Base-by-base conservation (phyloP, 2,113 vertebrate genomes). In the Pituophis catenifer region DNA sequence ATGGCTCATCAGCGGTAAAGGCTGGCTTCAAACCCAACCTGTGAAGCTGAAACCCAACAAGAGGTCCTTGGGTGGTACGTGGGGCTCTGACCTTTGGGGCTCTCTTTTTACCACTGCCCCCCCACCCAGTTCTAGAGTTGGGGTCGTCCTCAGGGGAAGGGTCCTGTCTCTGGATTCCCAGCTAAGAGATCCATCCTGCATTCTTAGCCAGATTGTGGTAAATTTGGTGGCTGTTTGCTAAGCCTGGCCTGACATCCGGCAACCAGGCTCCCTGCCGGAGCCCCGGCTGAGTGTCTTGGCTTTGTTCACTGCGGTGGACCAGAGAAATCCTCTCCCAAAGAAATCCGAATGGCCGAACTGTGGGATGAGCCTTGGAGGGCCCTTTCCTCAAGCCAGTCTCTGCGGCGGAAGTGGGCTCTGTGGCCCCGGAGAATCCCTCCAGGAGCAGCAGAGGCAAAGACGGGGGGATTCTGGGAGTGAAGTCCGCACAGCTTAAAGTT, bases 381-480 rank as follows among this genome's bases (percentile, higher is more conserved):
- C 90, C 93, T 96, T 70, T 95, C 93, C 95, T 96, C 94, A 95
- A 55, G 58, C 90, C 23, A 88, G 95, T 94, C 96, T 94, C 96
- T 95, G 95, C 94, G 95, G 88, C 59, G 92, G 4, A 89, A 94
- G 94, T 94, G 93, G 94, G 94, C 62, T 92, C 97, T 93, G 95
- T 95, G 95, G 96, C 94, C 94, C 95, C 92, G 91, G 89, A 95
- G 81, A 93, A 93, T 88, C 23, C 23, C 48, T 6, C 48, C 44
- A 3, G 65, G 65, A n/a, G 5, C 29, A 75, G 70, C n/a, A 8
- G 70, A 17, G 70, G 11, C n/a, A 2, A 13, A 12, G 62, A 13
- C 26, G 5, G 44, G 85, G 85, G 85, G 1, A 23, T 48, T 24
- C 85, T 38, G 85, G 85, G 10, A 50, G 23, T 24, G 86, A 11